phyloP scores from a whole-genome alignment of 2,113 vertebrate genomes.

The Tenrec ecaudatus region DNA sequence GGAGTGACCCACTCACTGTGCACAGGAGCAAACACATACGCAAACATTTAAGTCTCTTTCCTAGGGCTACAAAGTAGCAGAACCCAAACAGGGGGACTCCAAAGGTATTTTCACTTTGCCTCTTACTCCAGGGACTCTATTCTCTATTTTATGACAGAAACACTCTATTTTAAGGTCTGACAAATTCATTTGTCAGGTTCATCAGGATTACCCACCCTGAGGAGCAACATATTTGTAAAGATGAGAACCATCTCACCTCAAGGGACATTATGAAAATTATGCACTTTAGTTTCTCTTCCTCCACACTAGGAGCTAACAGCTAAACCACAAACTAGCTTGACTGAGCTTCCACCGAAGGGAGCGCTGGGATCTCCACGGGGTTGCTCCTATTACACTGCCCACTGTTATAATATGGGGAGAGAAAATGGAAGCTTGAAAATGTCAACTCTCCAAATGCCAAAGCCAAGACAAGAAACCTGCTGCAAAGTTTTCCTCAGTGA shows the following conservation, averaged over 20 bases:
- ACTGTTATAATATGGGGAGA: no score
- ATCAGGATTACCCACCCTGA: no score
- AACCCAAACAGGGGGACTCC: background rate
- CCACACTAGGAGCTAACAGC: background rate
- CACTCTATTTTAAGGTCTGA: no score
- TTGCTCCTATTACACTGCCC: background rate
- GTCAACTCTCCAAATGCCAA: constrained; percentile 28
- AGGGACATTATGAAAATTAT: no score
- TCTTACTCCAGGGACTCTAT: background rate
- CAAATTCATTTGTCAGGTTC: no score
- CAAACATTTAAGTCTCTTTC: background rate
- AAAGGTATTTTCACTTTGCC: background rate
- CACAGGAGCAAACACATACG: background rate
- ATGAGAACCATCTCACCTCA: no score
- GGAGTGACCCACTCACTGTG: background rate
- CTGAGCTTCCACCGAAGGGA: background rate
- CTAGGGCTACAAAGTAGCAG: background rate
- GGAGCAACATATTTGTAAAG: no score
- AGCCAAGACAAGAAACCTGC: background rate
- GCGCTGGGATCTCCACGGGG: background rate
- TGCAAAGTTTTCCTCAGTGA: background rate
- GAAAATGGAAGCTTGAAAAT: background rate
- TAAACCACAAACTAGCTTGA: constrained; percentile 13
- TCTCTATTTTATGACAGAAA: no score
- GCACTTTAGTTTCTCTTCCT: no score